Base-by-base conservation (phyloP, 2,113 vertebrate species). In the Leuciscus idus region DNA sequence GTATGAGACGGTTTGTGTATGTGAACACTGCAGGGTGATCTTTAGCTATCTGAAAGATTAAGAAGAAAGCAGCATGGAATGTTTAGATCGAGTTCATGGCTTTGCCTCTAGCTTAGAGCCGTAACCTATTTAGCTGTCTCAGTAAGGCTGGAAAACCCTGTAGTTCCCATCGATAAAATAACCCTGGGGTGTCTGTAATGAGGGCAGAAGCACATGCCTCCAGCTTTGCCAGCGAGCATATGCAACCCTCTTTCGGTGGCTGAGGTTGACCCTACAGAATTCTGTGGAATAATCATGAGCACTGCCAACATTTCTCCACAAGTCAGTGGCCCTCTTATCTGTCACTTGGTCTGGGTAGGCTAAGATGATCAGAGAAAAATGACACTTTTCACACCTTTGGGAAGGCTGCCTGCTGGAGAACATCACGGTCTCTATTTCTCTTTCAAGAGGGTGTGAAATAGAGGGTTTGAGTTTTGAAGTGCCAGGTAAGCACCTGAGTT, bases 161-260 rank as follows among this genome's bases (percentile, higher is more conserved):
- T 70, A 43, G 70, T 75, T 89, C 64, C 83, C 87, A 36, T 3
- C 70, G 28, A 52, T 36, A 26, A 57, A 64, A 52, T 59, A 64
- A 91, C 91, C 88, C 87, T 88, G 77, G 83, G 64, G 52, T 88
- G 68, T 61, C 13, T 86, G 66, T 91, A 92, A 89, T 86, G 87
- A 92, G 88, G 83, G 85, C 84, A 90, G 50, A 19, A 85, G 78
- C 57, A 88, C 78, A 83, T 78, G 77, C 85, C 64, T 87, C 30
- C 4, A 57, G 85, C 80, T 26, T 21, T 85, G 77, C 62, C 33
- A 84, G 81, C 17, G 78, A 89, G 76, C 81, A 83, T 84, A 84
- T 88, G 83, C 84, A 79, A 50, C 86, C 57, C 66, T 90, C 88
- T 89, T 87, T 81, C 59, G 6, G 57, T 87, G 36, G 78, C 77